phyloP scores from a whole-genome alignment of 2,888 invertebrate genomes.

The Ormyrus labotus region DNA sequence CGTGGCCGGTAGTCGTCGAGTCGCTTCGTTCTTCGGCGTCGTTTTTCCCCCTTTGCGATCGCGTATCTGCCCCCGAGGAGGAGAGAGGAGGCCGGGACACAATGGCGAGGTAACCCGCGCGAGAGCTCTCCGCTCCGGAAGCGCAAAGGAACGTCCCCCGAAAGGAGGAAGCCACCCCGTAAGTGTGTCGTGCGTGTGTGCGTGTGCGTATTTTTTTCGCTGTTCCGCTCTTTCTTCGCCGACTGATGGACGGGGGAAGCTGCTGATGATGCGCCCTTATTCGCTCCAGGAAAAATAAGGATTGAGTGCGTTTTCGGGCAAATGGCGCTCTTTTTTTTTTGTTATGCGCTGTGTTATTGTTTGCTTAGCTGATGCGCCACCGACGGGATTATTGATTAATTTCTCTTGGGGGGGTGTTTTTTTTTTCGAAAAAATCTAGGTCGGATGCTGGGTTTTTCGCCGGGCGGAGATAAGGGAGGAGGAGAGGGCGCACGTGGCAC shows the following conservation, averaged over 20 bases:
- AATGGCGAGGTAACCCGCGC: slow-evolving; percentile 27
- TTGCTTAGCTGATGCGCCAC: slow-evolving; percentile 17
- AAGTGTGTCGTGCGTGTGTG: not conserved
- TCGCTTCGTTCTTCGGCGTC: too few relatives aligned
- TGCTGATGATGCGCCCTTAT: slow-evolving; percentile 9
- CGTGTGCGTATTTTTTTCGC: slow-evolving; percentile 3
- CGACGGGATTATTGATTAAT: not conserved
- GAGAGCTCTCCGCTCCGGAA: slow-evolving; percentile 5
- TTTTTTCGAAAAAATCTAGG: slow-evolving; percentile 3
- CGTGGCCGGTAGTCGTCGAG: too few relatives aligned
- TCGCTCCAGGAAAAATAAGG: slow-evolving; percentile 15
- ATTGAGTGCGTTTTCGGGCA: not conserved
- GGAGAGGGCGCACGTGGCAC: not conserved
- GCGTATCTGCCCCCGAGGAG: not conserved
- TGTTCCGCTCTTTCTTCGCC: not conserved
- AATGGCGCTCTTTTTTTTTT: not conserved
- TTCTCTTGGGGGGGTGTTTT: not conserved
- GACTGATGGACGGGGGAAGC: slow-evolving; percentile 19
- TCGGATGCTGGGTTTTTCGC: not conserved
- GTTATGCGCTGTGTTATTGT: slow-evolving; percentile 19
- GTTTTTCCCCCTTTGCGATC: not conserved
- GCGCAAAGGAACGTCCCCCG: not conserved
- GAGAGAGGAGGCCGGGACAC: not conserved
- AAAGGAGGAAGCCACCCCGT: not conserved
- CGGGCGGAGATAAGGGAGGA: not conserved